These are phyloP conservation scores for Pogonomyrmex californicus DNA, from an alignment of 1,140 invertebrate genomes.

Conservation along the genomic window DNA sequence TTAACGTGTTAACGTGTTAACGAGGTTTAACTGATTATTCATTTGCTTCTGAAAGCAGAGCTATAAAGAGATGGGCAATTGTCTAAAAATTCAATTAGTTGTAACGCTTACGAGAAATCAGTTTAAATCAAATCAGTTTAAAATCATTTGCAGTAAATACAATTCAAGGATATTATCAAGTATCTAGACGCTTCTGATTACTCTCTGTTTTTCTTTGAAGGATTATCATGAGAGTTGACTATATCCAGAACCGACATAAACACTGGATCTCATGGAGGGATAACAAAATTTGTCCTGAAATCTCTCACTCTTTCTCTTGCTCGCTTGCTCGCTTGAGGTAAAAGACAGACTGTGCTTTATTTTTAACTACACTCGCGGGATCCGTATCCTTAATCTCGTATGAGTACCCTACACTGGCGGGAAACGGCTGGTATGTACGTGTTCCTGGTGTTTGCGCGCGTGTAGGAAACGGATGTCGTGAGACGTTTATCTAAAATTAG, in stretches of 20 bases:
- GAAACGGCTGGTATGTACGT: constrained; percentile 57
- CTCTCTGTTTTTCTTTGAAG: not conserved
- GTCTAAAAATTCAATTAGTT: not conserved
- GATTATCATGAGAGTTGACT: not conserved
- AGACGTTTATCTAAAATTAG: constrained; percentile 60
- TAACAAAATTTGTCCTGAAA: constrained; percentile 1
- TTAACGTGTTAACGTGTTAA: not conserved
- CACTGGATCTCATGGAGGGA: not conserved
- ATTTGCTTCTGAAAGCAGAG: not conserved
- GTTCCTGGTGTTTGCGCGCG: constrained; percentile 37
- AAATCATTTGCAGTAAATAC: not conserved
- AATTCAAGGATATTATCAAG: not conserved
- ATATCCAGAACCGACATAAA: not conserved
- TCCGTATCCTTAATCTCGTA: constrained; percentile 34
- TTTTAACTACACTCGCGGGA: constrained; percentile 58
- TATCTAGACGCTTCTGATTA: not conserved
- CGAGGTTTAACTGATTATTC: constrained; percentile 23
- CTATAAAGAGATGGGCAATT: not conserved
- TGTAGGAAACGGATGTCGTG: constrained; percentile 49
- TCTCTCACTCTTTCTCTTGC: not conserved
- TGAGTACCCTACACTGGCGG: constrained; percentile 15
- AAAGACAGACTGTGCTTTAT: constrained; percentile 24
- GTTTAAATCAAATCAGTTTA: not conserved
- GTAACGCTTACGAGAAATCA: not conserved
- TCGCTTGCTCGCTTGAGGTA: not conserved